These are phyloP conservation scores for Trichonephila clavata DNA, from an alignment of 1,140 invertebrate genomes.

Conservation along the genomic window DNA sequence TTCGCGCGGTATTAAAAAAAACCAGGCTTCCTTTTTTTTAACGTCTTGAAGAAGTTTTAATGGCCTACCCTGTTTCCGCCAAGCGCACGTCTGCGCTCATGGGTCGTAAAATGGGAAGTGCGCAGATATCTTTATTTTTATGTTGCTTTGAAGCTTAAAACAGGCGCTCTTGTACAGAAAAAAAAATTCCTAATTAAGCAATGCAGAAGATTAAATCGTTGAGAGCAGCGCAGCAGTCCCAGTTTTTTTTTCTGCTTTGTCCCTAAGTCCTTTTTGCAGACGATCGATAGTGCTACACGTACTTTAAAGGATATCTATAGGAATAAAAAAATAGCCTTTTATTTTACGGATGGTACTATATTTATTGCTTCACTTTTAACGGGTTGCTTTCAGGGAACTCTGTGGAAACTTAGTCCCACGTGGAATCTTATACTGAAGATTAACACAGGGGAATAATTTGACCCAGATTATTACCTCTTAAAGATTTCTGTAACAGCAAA, in stretches of 20 bases:
- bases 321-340: conserved; percentile 56
- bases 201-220: conserved; percentile 75
- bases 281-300: conserved; percentile 51
- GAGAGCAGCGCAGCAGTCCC: conserved; percentile 27
- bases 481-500: conserved; percentile 11
- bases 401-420: conserved; percentile 9
- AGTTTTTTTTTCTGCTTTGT: conserved; percentile 64
- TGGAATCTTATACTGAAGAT: conserved; percentile 52
- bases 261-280: conserved; percentile 50
- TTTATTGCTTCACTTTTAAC: conserved; percentile 64
- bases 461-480: conserved; percentile 61
- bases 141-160: conserved; percentile 69
- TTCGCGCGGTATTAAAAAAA: conserved; percentile 47
- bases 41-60: conserved; percentile 75
- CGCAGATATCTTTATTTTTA: conserved; percentile 75
- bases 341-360: conserved; percentile 61
- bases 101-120: conserved; percentile 65
- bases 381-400: conserved; percentile 1
- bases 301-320: conserved; percentile 29
- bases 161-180: conserved; percentile 57
- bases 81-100: conserved; percentile 28
- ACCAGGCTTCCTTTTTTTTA: conserved; percentile 48
- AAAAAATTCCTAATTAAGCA: conserved; percentile 75
- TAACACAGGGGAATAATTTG: conserved; percentile 52
- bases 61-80: conserved; percentile 64